These are phyloP conservation scores for Apteryx mantelli DNA, from an alignment of 2,113 vertebrate species.

Conservation along the genomic window DNA sequence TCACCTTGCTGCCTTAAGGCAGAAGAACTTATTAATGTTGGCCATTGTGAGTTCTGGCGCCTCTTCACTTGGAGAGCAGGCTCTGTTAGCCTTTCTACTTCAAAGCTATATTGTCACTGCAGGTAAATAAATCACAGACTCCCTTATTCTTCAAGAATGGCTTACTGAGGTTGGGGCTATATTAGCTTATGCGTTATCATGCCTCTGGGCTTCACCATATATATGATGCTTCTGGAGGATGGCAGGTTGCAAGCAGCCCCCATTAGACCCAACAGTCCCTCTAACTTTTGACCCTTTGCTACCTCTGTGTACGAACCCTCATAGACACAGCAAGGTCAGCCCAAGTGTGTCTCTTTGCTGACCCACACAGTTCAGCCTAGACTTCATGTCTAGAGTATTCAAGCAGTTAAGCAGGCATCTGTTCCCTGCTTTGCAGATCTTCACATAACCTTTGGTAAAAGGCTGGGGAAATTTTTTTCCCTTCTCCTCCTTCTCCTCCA, in stretches of 20 bases:
- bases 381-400: neutral
- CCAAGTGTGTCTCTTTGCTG: neutral
- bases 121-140: neutral
- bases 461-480: neutral
- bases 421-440: neutral
- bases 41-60: neutral
- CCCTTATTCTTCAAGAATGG: neutral
- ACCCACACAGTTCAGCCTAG: fast-evolving
- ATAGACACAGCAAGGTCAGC: neutral
- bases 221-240: neutral
- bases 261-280: fast-evolving
- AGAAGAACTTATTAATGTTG: neutral
- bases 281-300: neutral
- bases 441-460: neutral
- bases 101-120: neutral
- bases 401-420: neutral
- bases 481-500: neutral
- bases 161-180: neutral
- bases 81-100: neutral
- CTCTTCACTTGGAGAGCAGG: neutral
- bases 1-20: neutral
- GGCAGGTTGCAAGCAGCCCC: neutral
- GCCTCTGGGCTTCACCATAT: neutral
- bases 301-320: fast-evolving
- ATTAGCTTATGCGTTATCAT: neutral